Conservation (phyloP, 1,140 invertebrate genomes). For the Caenorhabditis tropicalis region DNA sequence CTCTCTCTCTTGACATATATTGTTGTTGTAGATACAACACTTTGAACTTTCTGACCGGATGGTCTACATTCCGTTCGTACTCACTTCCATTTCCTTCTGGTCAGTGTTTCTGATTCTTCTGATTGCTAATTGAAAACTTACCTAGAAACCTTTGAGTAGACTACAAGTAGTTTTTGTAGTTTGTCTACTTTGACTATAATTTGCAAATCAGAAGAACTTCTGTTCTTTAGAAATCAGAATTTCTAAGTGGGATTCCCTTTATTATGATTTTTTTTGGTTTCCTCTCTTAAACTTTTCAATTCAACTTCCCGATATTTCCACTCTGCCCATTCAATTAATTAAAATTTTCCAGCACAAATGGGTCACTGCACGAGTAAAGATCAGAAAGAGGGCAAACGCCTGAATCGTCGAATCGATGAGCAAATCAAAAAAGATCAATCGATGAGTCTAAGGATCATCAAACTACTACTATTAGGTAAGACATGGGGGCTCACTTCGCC, state of each 20-base stretch:
- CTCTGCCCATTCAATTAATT: background rate
- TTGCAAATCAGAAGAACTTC: too few species aligned
- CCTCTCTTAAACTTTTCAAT: background rate
- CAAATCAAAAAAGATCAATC: constrained; percentile 72
- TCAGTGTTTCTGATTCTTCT: background rate
- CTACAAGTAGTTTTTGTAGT: too few species aligned
- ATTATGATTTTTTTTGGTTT: background rate
- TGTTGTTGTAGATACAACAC: background rate
- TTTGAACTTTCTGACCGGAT: background rate
- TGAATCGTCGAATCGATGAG: constrained; percentile 69
- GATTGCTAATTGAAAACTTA: too few species aligned
- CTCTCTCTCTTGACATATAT: too few species aligned
- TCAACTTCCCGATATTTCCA: background rate
- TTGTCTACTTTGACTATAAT: too few species aligned
- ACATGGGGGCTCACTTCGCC: background rate
- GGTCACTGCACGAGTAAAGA: constrained; percentile 71
- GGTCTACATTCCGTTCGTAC: too few species aligned
- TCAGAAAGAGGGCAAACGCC: constrained; percentile 70
- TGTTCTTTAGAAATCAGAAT: too few species aligned
- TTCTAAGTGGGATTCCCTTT: too few species aligned
- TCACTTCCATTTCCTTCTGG: background rate
- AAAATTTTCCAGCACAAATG: constrained; percentile 59
- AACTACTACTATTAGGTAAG: constrained; percentile 68
- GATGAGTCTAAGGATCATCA: constrained; percentile 70
- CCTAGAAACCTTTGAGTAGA: too few species aligned